phyloP scores from a whole-genome alignment of 2,113 vertebrate species.

The Ahaetulla prasina region DNA sequence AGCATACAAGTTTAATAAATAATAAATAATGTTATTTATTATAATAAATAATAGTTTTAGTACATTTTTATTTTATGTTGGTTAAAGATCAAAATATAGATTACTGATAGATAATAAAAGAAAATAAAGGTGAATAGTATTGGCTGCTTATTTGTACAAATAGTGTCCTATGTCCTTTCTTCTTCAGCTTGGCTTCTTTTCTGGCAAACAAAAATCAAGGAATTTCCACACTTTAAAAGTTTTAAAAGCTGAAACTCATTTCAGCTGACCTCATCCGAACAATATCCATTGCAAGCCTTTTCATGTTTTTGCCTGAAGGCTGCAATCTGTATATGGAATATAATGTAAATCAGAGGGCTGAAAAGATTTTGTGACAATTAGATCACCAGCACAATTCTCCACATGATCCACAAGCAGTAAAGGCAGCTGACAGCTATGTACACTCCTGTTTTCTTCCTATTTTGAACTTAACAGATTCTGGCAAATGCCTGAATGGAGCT shows the following conservation, averaged over 20 bases:
- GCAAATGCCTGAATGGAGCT: not conserved
- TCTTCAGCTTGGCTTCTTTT: not conserved
- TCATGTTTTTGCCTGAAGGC: not conserved
- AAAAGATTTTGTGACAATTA: not conserved
- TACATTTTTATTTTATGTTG: not conserved
- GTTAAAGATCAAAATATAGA: not conserved
- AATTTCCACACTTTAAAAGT: conserved; percentile 3
- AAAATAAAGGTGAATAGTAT: not conserved
- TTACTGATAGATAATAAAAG: not conserved
- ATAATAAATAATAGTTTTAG: not conserved
- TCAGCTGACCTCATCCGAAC: not conserved
- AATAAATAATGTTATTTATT: too few relatives aligned
- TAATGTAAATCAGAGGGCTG: not conserved
- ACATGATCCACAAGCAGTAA: not conserved
- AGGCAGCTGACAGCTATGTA: not conserved
- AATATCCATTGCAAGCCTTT: not conserved
- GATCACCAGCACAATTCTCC: not conserved
- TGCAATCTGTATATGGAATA: not conserved
- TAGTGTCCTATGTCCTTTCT: not conserved
- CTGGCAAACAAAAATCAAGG: not conserved
- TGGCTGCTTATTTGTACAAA: not conserved
- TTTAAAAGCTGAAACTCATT: conserved; percentile 3
- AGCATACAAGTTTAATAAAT: too few relatives aligned
- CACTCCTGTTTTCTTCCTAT: not conserved
- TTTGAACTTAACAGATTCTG: not conserved